Evolutionary conservation across 2,113 vertebrate species (phyloP).

Genomic region (Plotosus lineatus): DNA sequence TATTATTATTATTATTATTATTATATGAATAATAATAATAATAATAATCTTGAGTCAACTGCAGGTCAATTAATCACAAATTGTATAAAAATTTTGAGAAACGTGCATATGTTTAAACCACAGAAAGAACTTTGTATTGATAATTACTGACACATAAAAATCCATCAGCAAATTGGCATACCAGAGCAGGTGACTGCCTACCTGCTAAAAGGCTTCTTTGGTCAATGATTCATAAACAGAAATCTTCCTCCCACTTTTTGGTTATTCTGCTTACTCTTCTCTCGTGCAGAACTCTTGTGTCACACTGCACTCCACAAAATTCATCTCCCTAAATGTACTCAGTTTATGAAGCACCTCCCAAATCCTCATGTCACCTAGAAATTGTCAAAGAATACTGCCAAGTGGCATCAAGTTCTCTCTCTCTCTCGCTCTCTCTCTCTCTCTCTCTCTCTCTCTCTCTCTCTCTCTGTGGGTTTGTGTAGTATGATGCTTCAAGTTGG

Average conservation of each 20-base stretch:
- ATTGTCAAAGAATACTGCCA: slow-evolving; percentile 23
- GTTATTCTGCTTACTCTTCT: background rate
- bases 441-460: too few species aligned
- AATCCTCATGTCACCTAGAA: background rate
- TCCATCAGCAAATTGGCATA: background rate
- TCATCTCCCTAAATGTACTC: slow-evolving; percentile 31
- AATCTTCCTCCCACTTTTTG: background rate
- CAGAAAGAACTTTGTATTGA: background rate
- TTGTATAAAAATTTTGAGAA: background rate
- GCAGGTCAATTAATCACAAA: background rate
- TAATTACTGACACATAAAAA: background rate
- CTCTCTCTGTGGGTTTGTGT: slow-evolving; percentile 40
- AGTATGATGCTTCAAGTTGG: too few species aligned
- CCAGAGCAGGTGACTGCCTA: background rate
- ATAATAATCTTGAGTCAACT: too few species aligned
- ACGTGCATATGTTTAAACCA: background rate
- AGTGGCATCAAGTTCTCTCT: slow-evolving; percentile 13
- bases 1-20: too few species aligned
- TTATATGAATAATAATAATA: too few species aligned
- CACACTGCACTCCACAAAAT: background rate
- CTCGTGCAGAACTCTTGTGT: background rate
- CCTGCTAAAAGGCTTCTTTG: background rate
- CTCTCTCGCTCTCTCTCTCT: too few species aligned
- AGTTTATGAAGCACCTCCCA: slow-evolving; percentile 21
- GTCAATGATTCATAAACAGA: background rate